These are phyloP conservation scores for Butorides virescens DNA, from an alignment of 2,113 vertebrate genomes.

Conservation along the genomic window DNA sequence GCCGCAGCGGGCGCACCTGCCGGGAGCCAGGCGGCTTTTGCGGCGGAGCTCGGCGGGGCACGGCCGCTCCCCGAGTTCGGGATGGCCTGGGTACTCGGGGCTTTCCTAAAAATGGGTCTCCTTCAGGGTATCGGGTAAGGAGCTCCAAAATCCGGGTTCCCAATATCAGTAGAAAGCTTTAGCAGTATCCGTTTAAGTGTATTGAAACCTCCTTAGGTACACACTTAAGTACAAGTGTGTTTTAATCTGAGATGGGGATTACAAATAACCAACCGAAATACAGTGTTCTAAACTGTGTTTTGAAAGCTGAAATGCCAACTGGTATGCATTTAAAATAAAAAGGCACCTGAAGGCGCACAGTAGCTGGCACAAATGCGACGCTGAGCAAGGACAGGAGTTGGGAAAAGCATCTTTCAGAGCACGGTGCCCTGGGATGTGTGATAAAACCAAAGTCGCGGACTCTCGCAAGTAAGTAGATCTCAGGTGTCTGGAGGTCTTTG, in stretches of 20 bases:
- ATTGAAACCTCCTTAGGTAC: background rate
- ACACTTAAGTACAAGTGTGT: accelerated
- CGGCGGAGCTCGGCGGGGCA: background rate
- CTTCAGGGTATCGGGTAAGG: background rate
- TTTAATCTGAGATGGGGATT: background rate
- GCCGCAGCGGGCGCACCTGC: background rate
- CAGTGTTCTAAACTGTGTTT: background rate
- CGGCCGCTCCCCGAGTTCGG: accelerated
- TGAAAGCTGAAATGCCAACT: background rate
- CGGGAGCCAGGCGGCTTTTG: background rate
- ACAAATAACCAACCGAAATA: background rate
- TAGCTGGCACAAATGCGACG: background rate
- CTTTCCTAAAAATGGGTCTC: background rate
- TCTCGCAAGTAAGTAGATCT: background rate
- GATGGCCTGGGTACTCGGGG: accelerated
- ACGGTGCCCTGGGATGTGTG: background rate
- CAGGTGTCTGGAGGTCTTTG: background rate
- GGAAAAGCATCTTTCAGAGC: background rate
- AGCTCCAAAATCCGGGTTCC: too few relatives aligned
- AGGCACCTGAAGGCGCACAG: background rate
- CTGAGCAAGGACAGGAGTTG: background rate
- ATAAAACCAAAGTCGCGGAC: background rate
- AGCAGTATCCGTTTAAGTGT: accelerated
- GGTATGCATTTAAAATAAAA: background rate
- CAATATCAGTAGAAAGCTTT: background rate